Evolutionary conservation across 2,888 invertebrate genomes (phyloP).

Genomic region (Artemia sp.): DNA sequence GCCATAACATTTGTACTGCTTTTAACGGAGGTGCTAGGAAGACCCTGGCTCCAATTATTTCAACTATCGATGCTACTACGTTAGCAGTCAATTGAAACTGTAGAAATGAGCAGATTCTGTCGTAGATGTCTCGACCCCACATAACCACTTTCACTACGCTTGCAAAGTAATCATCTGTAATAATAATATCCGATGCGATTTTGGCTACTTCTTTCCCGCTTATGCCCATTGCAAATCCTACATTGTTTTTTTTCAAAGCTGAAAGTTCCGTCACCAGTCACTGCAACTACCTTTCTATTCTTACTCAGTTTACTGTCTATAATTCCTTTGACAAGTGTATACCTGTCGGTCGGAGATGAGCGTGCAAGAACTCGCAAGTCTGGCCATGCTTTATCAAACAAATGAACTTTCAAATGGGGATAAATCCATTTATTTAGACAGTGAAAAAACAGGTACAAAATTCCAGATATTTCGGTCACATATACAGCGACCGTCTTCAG

Average conservation of each 20-base stretch:
- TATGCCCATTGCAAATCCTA: constrained; percentile 44
- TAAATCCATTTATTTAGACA: too few relatives aligned
- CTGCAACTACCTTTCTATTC: too few relatives aligned
- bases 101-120: constrained; percentile 43
- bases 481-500: too few relatives aligned
- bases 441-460: too few relatives aligned
- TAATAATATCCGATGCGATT: constrained; percentile 44
- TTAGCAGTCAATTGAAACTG: constrained; percentile 46
- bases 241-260: constrained; percentile 41
- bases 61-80: constrained; percentile 41
- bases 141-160: constrained; percentile 44
- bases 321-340: too few relatives aligned
- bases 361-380: too few relatives aligned
- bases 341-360: too few relatives aligned
- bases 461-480: too few relatives aligned
- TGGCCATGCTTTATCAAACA: too few relatives aligned
- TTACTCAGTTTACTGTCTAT: too few relatives aligned
- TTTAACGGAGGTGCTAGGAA: constrained; percentile 29
- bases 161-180: constrained; percentile 44
- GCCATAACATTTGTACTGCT: constrained; percentile 45
- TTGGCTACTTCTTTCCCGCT: constrained; percentile 48
- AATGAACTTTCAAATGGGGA: too few relatives aligned
- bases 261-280: too few relatives aligned
- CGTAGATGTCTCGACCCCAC: constrained; percentile 47
- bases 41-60: constrained; percentile 38